These are phyloP conservation scores for Notolepis coatsorum DNA, from an alignment of 2,797 vertebrate species.

Conservation along the genomic window DNA sequence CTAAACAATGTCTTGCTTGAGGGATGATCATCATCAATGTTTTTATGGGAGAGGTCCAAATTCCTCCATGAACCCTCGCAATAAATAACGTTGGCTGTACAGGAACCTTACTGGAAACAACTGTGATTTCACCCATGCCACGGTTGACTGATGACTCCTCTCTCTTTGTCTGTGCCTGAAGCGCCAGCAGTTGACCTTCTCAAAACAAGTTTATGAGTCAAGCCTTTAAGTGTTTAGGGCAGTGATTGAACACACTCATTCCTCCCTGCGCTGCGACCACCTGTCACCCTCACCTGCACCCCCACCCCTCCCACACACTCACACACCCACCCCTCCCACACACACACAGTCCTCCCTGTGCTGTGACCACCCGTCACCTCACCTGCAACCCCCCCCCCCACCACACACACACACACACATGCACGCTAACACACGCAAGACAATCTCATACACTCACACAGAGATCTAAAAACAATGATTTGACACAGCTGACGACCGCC, in stretches of 20 bases:
- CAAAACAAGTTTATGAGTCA: background rate
- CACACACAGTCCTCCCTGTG: constrained; percentile 2
- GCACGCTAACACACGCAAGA: constrained; percentile 8
- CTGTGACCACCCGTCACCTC: constrained; percentile 3
- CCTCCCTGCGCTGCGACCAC: background rate
- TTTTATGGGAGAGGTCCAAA: too few relatives aligned
- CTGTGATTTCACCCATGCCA: background rate
- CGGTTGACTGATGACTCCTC: background rate
- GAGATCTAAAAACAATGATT: constrained; percentile 24
- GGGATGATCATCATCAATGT: too few relatives aligned
- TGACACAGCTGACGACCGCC: constrained; percentile 55
- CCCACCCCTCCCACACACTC: background rate
- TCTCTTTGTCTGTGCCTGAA: background rate
- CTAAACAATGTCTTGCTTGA: too few relatives aligned
- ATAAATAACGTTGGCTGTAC: too few relatives aligned
- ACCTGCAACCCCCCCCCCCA: too few relatives aligned
- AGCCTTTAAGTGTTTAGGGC: constrained; percentile 5
- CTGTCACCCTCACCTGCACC: background rate
- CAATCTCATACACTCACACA: background rate
- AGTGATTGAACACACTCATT: constrained; percentile 8
- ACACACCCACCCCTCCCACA: constrained; percentile 5
- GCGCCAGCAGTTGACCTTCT: constrained; percentile 4
- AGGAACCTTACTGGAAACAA: background rate
- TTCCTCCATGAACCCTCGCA: background rate
- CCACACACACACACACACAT: constrained; percentile 20